Conservation (phyloP, 2,113 vertebrate genomes). For the Odobenus rosmarus region DNA sequence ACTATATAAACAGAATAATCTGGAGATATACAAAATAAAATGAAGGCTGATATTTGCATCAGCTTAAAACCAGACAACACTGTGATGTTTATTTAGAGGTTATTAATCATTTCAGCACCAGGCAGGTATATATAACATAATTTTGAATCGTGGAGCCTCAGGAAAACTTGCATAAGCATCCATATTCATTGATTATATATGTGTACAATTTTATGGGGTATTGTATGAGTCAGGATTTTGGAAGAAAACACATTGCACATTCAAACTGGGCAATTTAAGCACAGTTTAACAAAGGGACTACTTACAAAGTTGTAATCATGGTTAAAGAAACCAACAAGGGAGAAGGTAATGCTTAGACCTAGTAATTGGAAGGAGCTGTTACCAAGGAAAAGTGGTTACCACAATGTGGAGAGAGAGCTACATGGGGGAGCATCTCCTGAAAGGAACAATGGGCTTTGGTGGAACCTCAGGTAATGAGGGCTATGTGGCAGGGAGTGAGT, state of each 20-base stretch:
- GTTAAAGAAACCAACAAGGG: background rate
- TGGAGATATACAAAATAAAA: constrained; percentile 18
- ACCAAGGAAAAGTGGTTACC: background rate
- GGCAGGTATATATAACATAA: background rate
- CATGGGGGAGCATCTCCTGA: background rate
- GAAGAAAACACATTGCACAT: background rate
- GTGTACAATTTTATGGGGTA: background rate
- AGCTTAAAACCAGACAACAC: background rate
- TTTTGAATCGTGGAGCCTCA: background rate
- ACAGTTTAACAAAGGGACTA: background rate
- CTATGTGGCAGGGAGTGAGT: background rate
- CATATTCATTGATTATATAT: background rate
- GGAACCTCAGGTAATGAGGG: background rate
- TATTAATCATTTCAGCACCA: background rate
- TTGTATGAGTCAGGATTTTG: background rate
- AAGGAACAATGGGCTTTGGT: background rate
- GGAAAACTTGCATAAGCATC: background rate
- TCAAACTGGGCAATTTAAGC: background rate
- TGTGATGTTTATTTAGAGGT: background rate
- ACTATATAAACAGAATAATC: background rate
- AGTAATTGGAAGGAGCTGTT: background rate
- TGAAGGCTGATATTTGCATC: background rate
- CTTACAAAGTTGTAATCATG: background rate
- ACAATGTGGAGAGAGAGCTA: background rate
- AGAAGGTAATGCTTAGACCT: background rate